These are phyloP conservation scores for Venturia canescens DNA, from an alignment of 1,140 invertebrate species.

Conservation along the genomic window DNA sequence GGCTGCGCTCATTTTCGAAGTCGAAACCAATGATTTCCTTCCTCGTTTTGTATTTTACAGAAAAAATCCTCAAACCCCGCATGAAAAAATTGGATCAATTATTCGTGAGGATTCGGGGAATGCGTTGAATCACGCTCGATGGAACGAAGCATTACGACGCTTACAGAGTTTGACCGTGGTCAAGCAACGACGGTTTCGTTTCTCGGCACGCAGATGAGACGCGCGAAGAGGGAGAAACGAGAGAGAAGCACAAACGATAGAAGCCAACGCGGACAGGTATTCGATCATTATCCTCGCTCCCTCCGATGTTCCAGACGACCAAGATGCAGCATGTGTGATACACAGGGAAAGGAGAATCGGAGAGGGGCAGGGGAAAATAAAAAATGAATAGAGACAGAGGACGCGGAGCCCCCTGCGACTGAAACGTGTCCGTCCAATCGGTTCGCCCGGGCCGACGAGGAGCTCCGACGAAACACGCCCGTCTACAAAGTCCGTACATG, in stretches of 20 bases:
- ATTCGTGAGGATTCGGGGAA: too few species aligned
- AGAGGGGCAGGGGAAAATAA: background rate
- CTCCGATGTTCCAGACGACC: background rate
- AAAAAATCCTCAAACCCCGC: too few species aligned
- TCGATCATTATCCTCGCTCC: slow-evolving; percentile 10
- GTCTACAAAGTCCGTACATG: background rate
- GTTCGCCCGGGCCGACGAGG: too few species aligned
- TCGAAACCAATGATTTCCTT: too few species aligned
- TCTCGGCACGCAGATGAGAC: background rate
- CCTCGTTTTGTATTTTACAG: too few species aligned
- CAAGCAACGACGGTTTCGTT: background rate
- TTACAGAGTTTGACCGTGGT: too few species aligned
- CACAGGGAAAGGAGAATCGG: background rate
- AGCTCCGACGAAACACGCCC: background rate
- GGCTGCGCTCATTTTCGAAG: too few species aligned
- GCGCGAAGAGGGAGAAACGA: background rate
- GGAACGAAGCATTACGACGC: too few species aligned
- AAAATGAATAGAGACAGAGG: background rate
- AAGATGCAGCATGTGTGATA: background rate
- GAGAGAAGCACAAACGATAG: background rate
- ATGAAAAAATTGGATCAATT: too few species aligned
- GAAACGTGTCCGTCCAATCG: background rate
- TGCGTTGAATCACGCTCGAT: too few species aligned
- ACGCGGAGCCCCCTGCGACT: background rate
- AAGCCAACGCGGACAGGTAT: background rate